phyloP scores from a whole-genome alignment of 2,113 vertebrate species.

The Marcusenius ussheri region DNA sequence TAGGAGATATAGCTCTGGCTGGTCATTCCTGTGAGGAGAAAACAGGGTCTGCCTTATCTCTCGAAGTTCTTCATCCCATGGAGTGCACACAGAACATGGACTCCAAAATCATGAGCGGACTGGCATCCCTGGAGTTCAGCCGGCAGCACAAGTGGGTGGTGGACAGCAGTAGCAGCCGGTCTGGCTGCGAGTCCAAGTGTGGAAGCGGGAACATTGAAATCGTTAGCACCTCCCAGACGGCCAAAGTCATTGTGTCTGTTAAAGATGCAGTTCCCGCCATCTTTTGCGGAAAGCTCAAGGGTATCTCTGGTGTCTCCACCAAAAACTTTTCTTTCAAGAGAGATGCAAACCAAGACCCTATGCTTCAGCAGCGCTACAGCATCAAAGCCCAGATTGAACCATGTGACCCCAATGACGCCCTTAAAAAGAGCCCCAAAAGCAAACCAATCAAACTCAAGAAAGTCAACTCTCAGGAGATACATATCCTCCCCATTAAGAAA shows the following conservation, averaged over 20 bases:
- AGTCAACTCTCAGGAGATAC: conserved; percentile 95
- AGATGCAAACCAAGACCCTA: conserved; percentile 73
- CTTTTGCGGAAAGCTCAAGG: conserved; percentile 94
- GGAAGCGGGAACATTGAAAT: conserved; percentile 73
- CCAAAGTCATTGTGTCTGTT: conserved; percentile 94
- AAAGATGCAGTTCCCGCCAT: conserved; percentile 90
- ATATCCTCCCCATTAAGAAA: conserved; percentile 97
- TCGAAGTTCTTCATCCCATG: conserved; percentile 39
- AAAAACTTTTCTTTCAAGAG: conserved; percentile 98
- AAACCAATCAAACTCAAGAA: conserved; percentile 96
- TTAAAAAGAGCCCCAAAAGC: conserved; percentile 84
- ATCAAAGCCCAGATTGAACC: conserved; percentile 69
- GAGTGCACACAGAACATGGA: conserved; percentile 60
- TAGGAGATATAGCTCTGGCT: conserved; percentile 32
- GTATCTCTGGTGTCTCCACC: conserved; percentile 90
- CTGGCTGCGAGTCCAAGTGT: conserved; percentile 63
- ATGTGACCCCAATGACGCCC: conserved; percentile 65
- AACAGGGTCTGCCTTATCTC: conserved; percentile 45
- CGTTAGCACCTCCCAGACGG: conserved; percentile 79
- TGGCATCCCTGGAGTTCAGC: conserved; percentile 65
- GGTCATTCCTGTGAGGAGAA: conserved; percentile 49
- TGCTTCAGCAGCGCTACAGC: conserved; percentile 78
- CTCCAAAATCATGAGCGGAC: conserved; percentile 55
- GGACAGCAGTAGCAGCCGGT: conserved; percentile 52
- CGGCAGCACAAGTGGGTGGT: conserved; percentile 78